Evolutionary conservation across 2,888 invertebrate species (phyloP), one percentile per base, ranked within the genome.

Genomic region (Aquatica leii): DNA sequence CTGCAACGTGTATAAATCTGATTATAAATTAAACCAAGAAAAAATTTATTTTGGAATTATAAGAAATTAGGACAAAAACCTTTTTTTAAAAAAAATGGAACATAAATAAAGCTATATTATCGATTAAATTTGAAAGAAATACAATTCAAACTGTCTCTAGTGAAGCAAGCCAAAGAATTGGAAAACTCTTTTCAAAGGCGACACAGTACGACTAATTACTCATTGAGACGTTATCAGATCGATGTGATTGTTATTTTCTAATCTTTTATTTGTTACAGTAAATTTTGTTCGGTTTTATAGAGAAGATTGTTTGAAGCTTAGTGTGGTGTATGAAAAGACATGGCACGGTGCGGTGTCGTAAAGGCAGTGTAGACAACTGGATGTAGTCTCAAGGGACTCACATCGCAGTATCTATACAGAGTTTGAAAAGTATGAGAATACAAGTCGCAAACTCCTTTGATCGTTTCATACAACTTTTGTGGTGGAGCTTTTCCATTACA

Each of bases 311-410:
- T 8, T 37, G 12, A 37, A 41, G 15, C 15, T 41, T 41, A 15
- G 14, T 41, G 41, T 14, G 6, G 15, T 35, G 46, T 53, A 53
- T 53, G 59, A 59, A 53, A 50, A 55, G 53, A 50, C 55, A 55
- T 35, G 49, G 49, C 41, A 49, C 54, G 18, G 35, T 24, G 50
- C 20, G 20, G 60, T 24, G 52, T 54, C 49, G 55, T 60, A 60
- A 55, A 54, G 50, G 60, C 54, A 55, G 54, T 60, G 60, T 40
- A 60, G 60, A 60, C 60, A 60, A 60, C 60, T 53, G 59, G 55
- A 54, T 55, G 55, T 50, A 37, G 54, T 60, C 60, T 21, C 54
- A 11, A 15, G 60, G 18, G 54, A 60, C 41, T 48, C 37, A 21
- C 59, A 46, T 48, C 34, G 18, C 50, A 43, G 59, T 51, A 41